phyloP scores from a whole-genome alignment of 2,113 vertebrate species.

The Megalops atlanticus region DNA sequence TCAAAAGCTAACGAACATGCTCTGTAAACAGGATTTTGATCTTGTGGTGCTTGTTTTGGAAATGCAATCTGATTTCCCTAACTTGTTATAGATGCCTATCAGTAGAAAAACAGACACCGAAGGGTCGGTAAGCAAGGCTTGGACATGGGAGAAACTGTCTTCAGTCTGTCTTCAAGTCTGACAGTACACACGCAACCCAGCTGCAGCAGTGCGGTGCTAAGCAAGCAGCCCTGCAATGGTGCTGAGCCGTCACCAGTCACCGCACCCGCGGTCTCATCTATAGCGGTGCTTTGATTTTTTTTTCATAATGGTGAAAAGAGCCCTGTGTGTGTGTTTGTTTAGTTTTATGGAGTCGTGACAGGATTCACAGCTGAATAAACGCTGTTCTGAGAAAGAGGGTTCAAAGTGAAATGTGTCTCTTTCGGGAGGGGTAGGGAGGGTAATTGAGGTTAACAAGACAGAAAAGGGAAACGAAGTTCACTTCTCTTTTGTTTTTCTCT shows the following conservation, averaged over 20 bases:
- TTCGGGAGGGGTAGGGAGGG: conserved; percentile 40
- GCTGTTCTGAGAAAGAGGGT: conserved; percentile 51
- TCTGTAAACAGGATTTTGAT: conserved; percentile 19
- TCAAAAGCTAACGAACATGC: conserved; percentile 23
- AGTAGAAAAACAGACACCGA: conserved; percentile 18
- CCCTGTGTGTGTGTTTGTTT: conserved; percentile 45
- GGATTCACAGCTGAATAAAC: conserved; percentile 73
- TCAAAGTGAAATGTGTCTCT: conserved; percentile 58
- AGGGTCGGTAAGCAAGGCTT: conserved; percentile 16
- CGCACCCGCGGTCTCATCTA: background rate
- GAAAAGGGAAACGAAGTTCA: conserved; percentile 48
- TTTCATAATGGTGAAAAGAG: background rate
- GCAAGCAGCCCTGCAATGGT: background rate
- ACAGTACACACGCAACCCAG: background rate
- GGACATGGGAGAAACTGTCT: conserved; percentile 9
- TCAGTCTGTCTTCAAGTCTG: too few relatives aligned
- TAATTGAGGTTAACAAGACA: conserved; percentile 69
- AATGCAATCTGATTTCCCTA: conserved; percentile 25
- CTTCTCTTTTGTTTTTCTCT: conserved; percentile 60
- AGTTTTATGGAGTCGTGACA: conserved; percentile 37
- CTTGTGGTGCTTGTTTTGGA: conserved; percentile 17
- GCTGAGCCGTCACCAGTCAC: background rate
- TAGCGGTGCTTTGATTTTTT: background rate
- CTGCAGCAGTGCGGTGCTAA: background rate
- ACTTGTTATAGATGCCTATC: conserved; percentile 34